Base-by-base conservation (phyloP, 2,113 vertebrate genomes). In the Pagrus major region DNA sequence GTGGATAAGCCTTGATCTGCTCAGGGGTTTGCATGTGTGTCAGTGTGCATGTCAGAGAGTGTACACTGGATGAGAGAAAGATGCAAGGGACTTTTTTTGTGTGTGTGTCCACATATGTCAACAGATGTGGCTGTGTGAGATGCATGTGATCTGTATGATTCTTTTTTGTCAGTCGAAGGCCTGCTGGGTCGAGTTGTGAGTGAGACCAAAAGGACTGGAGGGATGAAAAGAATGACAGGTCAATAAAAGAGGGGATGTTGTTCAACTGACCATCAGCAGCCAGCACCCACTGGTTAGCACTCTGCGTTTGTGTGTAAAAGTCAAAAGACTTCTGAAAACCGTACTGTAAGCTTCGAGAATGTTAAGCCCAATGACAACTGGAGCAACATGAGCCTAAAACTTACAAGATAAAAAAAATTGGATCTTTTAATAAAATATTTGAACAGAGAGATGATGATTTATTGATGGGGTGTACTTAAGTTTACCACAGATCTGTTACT, bases 1-100 rank as follows among this genome's bases (percentile, higher is more conserved):
- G 83, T 86, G 89, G 89, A 90, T 91, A 88, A 93, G 86, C 92
- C 93, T 92, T 93, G 88, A 95, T 92, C 90, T 90, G 87, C 79
- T 88, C 80, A 67, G 79, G 65, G 83, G 67, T 71, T 52, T 80
- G 39, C 15, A 10, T 85, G 66, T 71, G 46, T 71, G 74, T 31
- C 67, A 71, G 61, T 72, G 29, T 46, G 25, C 74, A 7, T n/a
- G 44, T 51, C 5, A 4, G 27, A 80, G 31, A 60, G 41, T 67
- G 55, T 44, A 12, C n/a, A 8, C 42, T 64, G 58, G 44, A 47
- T 29, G n/a, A 69, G 39, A 77, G 47, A 65, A 69, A 76, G 41
- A 72, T 58, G 55, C 54, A 67, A 68, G n/a, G 4, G 60, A 20
- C 64, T 41, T 73, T 27, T 25, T 27, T 25, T 35, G 33, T 69